Evolutionary conservation across 2,888 invertebrate species (phyloP), one percentile per base, ranked within the genome.

Genomic region (Tachina fera): DNA sequence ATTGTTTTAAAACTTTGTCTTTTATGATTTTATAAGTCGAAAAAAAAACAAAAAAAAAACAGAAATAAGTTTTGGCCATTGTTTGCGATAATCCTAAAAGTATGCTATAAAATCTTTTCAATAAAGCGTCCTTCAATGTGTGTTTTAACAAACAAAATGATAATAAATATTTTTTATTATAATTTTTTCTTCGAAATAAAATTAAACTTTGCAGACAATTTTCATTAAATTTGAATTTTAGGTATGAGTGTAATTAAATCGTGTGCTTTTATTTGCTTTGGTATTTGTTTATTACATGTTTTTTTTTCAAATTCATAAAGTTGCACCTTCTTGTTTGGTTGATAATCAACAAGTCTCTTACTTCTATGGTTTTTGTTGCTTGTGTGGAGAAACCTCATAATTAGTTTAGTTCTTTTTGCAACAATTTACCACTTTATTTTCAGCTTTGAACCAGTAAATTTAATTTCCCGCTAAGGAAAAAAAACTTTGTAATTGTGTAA

Each of bases 151-250:
- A 71, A 68, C n/a, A 22, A 78, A 58, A 58, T 49, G 81, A 85
- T 85, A 81, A 81, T 67, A 56, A 80, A 31, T 31, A 53, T 39
- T 14, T 16, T 22, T 41, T 22, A 39, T 22, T n/a, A n/a, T 47
- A 41, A 47, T 39, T 71, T 19, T 61, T 71, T 76, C 68, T 16
- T 10, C 4, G 14, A 16, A 6, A 51, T 39, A 71, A 16, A 39
- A 45, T 3, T 45, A 85, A 82, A 83, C 83, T 86, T 86, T 86
- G 41, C 79, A 86, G 85, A 83, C 85, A 41, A 11, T 39, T 47
- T 68, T 14, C 39, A 51, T n/a, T 31, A 22, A 22, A 8, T 31
- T 60, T 77, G 16, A 31, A 11, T 43, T 16, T 13, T 13, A 22
- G n/a, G 31, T 31, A 31, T 51, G 60, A 49, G 14, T 41, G 11